Conservation (phyloP, 2,888 invertebrate genomes). For the Aphelenchoides bicaudatus region DNA sequence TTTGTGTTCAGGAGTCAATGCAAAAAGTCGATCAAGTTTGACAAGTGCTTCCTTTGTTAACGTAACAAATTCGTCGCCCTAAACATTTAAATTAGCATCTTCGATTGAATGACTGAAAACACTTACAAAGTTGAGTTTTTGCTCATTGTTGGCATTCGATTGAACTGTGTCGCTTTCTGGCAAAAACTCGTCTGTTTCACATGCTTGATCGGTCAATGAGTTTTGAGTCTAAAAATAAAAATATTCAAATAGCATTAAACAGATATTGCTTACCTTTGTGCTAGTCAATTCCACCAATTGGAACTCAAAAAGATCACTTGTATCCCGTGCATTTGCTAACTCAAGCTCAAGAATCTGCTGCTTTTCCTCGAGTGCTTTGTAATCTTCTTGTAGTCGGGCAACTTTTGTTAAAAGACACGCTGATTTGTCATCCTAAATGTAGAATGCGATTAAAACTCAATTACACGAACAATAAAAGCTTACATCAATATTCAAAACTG, state of each 20-base stretch:
- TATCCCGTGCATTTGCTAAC: conserved; percentile 37
- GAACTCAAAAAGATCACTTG: conserved; percentile 56
- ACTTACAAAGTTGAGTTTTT: conserved; percentile 18
- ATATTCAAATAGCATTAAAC: too few species aligned
- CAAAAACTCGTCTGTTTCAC: conserved; percentile 24
- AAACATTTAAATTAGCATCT: conserved; percentile 9
- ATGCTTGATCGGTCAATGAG: conserved; percentile 11
- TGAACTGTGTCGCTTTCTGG: conserved; percentile 1
- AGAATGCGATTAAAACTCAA: background rate
- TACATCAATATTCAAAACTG: conserved; percentile 1
- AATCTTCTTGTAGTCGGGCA: conserved; percentile 20
- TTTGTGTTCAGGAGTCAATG: conserved; percentile 17
- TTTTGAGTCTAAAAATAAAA: conserved; percentile 15
- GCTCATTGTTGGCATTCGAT: conserved; percentile 9
- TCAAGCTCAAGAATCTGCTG: conserved; percentile 27
- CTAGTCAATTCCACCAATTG: conserved; percentile 47
- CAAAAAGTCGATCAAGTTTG: conserved; percentile 19
- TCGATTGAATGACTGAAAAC: background rate
- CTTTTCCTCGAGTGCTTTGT: conserved; percentile 19
- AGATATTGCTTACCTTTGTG: conserved; percentile 30
- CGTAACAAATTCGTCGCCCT: conserved; percentile 22
- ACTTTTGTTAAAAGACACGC: background rate
- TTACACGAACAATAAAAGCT: background rate
- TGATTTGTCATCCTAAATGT: conserved; percentile 1
- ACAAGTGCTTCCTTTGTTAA: conserved; percentile 15